phyloP scores from a whole-genome alignment of 2,113 vertebrate genomes.

The Numida meleagris region DNA sequence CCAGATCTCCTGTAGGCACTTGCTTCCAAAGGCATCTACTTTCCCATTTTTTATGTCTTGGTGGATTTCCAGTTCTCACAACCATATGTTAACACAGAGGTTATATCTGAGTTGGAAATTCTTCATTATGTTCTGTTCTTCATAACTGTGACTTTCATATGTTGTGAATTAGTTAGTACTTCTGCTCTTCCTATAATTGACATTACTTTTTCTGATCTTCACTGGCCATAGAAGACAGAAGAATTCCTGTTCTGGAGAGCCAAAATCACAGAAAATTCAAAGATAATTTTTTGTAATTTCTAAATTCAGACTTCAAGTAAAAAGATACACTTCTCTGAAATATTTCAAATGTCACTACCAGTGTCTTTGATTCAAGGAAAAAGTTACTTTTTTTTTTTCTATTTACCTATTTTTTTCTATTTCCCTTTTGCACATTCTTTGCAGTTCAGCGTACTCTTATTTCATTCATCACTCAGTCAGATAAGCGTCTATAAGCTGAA shows the following conservation, averaged over 20 bases:
- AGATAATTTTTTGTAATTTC: neutral
- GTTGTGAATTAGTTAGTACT: neutral
- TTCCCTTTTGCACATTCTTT: neutral
- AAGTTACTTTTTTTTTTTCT: neutral
- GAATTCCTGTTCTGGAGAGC: neutral
- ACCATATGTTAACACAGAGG: conserved; percentile 19
- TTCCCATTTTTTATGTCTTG: conserved; percentile 25
- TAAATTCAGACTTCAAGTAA: neutral
- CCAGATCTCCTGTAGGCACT: neutral
- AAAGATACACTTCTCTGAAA: neutral
- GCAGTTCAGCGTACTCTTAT: neutral
- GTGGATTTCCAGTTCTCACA: conserved; percentile 37
- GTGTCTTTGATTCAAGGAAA: neutral
- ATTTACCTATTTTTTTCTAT: neutral
- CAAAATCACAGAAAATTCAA: neutral
- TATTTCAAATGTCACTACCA: neutral
- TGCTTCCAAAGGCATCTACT: neutral
- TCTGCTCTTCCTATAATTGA: neutral
- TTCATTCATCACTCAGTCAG: neutral
- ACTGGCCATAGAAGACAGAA: neutral
- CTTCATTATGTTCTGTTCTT: neutral
- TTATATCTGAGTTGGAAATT: conserved; percentile 39
- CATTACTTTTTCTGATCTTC: conserved; percentile 15
- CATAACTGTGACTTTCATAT: neutral
- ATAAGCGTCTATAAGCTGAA: neutral